Conservation (phyloP, 1,140 invertebrate genomes). For the Philopotamus ludificatus region DNA sequence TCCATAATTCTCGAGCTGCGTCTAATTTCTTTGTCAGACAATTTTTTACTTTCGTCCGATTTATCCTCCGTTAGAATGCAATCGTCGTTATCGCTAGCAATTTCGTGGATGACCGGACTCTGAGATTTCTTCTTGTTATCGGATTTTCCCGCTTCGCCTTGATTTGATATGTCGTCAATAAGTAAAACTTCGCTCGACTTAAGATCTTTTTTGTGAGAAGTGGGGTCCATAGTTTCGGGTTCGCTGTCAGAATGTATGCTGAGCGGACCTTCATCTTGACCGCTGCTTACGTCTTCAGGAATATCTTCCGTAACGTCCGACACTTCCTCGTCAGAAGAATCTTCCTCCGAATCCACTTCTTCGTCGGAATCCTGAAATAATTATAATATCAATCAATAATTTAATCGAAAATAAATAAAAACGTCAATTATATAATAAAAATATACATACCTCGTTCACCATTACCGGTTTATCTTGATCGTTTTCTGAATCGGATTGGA, state of each 20-base stretch:
- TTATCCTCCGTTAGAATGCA: conserved; percentile 37
- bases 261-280: conserved; percentile 39
- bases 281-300: conserved; percentile 11
- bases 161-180: conserved; percentile 44
- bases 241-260: conserved; percentile 42
- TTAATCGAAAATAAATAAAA: conserved; percentile 7
- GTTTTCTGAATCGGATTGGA: conserved; percentile 35
- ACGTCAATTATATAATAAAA: neutral
- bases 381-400: conserved; percentile 3
- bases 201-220: conserved; percentile 12
- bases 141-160: conserved; percentile 17
- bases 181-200: conserved; percentile 33
- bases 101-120: conserved; percentile 29
- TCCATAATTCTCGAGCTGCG: conserved; percentile 65
- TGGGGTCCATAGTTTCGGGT: conserved; percentile 32
- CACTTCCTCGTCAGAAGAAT: conserved; percentile 32
- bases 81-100: conserved; percentile 37
- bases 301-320: conserved; percentile 22
- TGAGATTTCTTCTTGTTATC: conserved; percentile 25
- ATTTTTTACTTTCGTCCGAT: conserved; percentile 33
- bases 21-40: conserved; percentile 43
- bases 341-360: conserved; percentile 36
- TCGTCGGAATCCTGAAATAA: conserved; percentile 32
- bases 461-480: conserved; percentile 24
- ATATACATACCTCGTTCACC: conserved; percentile 19